These are phyloP conservation scores for Zosterops lateralis DNA, from an alignment of 2,113 vertebrate genomes.

Conservation along the genomic window DNA sequence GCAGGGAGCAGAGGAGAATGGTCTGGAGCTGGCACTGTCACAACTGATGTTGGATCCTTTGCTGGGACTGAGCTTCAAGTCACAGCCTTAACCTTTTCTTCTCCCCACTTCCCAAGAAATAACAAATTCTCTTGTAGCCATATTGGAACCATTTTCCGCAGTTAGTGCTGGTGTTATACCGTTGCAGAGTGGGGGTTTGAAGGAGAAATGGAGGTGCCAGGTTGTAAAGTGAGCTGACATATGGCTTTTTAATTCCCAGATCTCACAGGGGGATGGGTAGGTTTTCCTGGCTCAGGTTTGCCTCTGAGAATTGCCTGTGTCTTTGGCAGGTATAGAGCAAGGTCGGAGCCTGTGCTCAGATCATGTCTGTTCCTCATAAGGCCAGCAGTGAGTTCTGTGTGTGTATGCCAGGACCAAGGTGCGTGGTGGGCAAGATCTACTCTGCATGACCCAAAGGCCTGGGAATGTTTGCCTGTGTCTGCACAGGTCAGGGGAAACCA, in stretches of 20 bases:
- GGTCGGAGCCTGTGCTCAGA: not conserved
- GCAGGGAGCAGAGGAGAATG: rapidly evolving
- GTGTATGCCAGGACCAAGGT: not conserved
- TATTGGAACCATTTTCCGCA: not conserved
- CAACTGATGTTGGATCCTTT: not conserved
- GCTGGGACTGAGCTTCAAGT: not conserved
- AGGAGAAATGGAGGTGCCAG: not conserved
- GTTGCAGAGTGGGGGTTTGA: not conserved
- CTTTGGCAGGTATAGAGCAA: not conserved
- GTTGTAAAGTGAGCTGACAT: not conserved
- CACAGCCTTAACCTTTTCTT: not conserved
- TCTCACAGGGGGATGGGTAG: not conserved
- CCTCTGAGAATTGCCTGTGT: not conserved
- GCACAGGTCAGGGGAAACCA: not conserved
- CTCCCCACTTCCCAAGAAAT: not conserved
- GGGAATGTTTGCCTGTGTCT: not conserved
- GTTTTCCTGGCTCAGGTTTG: not conserved
- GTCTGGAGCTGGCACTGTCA: not conserved
- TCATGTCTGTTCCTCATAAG: rapidly evolving
- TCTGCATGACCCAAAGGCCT: not conserved
- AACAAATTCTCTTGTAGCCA: not conserved
- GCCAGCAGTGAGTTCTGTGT: not conserved
- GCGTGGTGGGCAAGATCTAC: not conserved
- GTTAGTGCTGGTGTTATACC: not conserved
- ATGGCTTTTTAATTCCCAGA: not conserved